Percentiles rank a stretch among this genome's conserved stretches.
Evolutionary conservation across 2,113 vertebrate genomes (phyloP).

Genomic region (Siniperca chuatsi): DNA sequence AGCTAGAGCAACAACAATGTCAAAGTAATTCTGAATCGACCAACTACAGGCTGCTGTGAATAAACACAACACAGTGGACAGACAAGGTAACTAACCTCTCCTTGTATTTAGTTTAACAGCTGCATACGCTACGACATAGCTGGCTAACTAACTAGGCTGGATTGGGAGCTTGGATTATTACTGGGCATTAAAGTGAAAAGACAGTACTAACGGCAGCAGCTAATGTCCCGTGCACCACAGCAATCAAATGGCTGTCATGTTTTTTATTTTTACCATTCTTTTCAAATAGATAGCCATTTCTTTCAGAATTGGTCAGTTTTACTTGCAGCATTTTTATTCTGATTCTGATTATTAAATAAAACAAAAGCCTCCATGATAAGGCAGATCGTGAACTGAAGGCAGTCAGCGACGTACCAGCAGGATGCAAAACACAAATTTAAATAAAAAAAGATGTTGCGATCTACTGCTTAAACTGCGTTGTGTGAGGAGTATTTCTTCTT

Average conservation of each 20-base stretch:
- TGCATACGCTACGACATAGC: no score
- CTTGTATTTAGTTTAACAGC: no score
- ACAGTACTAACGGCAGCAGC: no score
- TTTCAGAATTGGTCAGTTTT: not conserved
- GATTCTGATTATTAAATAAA: not conserved
- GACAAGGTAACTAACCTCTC: no score
- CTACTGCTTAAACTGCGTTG: not conserved
- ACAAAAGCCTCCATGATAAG: not conserved
- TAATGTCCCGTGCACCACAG: no score
- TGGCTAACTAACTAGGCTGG: no score
- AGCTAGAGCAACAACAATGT: no score
- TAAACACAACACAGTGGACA: no score
- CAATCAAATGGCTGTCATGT: not conserved
- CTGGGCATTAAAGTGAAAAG: no score
- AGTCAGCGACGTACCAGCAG: not conserved
- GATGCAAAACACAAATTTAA: not conserved
- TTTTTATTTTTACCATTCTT: not conserved
- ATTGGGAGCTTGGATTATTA: no score
- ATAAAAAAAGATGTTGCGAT: not conserved
- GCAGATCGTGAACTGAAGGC: not conserved
- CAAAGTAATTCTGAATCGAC: no score
- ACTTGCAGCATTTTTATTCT: not conserved
- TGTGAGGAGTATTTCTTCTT: not conserved
- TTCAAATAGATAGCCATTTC: not conserved
- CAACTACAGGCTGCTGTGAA: no score